Conservation (phyloP, 2,113 vertebrate genomes). For the Spheniscus mendiculus region DNA sequence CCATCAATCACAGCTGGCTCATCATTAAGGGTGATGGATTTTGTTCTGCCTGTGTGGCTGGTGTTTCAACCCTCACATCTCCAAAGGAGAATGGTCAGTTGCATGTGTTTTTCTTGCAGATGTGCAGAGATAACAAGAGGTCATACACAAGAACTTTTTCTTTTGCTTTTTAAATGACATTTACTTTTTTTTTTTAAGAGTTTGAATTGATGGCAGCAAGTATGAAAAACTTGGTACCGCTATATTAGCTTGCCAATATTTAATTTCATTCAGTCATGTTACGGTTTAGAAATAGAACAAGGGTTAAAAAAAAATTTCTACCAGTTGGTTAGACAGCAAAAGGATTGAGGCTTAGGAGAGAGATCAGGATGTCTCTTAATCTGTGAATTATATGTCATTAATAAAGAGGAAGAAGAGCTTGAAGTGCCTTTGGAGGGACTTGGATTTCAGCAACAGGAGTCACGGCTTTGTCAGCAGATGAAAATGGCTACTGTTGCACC, state of each 20-base stretch:
- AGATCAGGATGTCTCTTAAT: slow-evolving; percentile 40
- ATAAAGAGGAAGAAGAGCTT: slow-evolving; percentile 79
- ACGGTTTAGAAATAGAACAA: not conserved
- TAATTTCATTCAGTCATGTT: not conserved
- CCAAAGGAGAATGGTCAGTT: not conserved
- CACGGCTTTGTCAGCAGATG: slow-evolving; percentile 84
- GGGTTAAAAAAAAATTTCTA: not conserved
- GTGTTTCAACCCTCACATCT: not conserved
- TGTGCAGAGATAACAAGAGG: not conserved
- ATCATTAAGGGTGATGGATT: not conserved
- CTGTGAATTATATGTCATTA: slow-evolving; percentile 49
- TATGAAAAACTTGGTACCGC: not conserved
- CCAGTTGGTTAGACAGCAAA: not conserved
- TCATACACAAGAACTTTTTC: not conserved
- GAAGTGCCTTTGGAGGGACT: slow-evolving; percentile 80
- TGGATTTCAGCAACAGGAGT: slow-evolving; percentile 83
- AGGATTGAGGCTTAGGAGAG: not conserved
- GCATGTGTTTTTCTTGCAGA: not conserved
- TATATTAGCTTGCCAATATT: not conserved
- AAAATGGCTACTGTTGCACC: slow-evolving; percentile 81
- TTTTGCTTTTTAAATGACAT: not conserved
- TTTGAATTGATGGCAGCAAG: not conserved
- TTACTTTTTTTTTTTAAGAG: not conserved
- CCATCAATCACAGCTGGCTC: not conserved
- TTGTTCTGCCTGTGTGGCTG: not conserved